Evolutionary conservation across 2,888 invertebrate species (phyloP).

Genomic region (Drosophila paranaensis): DNA sequence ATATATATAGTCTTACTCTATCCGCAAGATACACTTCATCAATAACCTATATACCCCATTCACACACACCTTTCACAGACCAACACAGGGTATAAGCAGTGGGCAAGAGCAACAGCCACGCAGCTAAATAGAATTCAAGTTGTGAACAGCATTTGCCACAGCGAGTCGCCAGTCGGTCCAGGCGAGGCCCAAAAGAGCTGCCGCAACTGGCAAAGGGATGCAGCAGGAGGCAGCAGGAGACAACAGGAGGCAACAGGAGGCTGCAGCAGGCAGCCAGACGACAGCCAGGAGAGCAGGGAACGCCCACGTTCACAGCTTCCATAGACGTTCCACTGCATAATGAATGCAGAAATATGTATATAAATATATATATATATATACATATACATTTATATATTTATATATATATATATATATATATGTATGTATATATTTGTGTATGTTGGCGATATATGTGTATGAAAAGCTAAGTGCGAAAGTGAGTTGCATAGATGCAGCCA

Average conservation of each 20-base stretch:
- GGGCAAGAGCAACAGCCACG: constrained; percentile 5
- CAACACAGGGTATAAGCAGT: not conserved
- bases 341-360: constrained; percentile 55
- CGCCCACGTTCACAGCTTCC: constrained; percentile 33
- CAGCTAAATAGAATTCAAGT: constrained; percentile 70
- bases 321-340: constrained; percentile 61
- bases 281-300: constrained; percentile 31
- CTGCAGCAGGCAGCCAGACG: constrained; percentile 61
- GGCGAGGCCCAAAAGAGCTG: constrained; percentile 24
- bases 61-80: too few species aligned
- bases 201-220: constrained; percentile 32
- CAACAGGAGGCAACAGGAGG: constrained; percentile 28
- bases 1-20: too few species aligned
- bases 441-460: constrained; percentile 11
- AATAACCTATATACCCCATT: too few species aligned
- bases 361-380: not conserved
- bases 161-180: constrained; percentile 60
- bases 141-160: constrained; percentile 59
- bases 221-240: constrained; percentile 39
- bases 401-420: constrained; percentile 14
- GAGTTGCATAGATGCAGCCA: constrained; percentile 75
- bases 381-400: constrained; percentile 6
- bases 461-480: constrained; percentile 72
- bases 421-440: too few species aligned
- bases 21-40: too few species aligned